Base-by-base conservation (phyloP, 2,113 vertebrate genomes). In the Globicephala melas region DNA sequence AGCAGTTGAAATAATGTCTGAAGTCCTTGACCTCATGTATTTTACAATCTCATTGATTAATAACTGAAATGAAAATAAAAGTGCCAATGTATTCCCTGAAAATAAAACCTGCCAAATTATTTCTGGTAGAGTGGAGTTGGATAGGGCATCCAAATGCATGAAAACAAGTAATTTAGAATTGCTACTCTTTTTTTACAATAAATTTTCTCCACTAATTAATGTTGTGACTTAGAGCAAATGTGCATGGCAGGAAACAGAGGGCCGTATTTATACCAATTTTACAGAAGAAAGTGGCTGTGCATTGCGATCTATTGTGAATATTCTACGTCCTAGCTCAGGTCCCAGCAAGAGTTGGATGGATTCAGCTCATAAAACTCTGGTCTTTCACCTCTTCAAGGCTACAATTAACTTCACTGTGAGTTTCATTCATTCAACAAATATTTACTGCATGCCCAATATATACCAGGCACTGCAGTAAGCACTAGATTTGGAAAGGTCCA, bases 171-270 rank as follows among this genome's bases (percentile, higher is more conserved):
- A 98, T 97, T 98, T 98, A 97, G 96, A 98, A 96, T 94, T 73
- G 87, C 96, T 97, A 97, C 41, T 47, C 25, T 94, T 98, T 97
- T 97, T 97, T 97, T 97, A 98, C 96, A 98, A 98, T 98, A 98
- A 98, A 96, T 98, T 97, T 98, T 97, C 93, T 94, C 91, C 84
- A 98, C 98, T 98, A 99, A 98, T 99, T 98, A 98, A 98, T 98
- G 98, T 98, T 96, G 96, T 98, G 98, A 98, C 97, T 98, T 98
- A 98, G 89, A 98, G 97, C 96, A 98, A 98, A 98, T 97, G 97
- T 94, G 89, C 96, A 70, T 98, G 97, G 98, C 26, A 98, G 98
- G 98, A 98, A 98, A 96, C 73, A 88, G 93, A 97, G 97, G 95
- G 97, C 73, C 98, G 98, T 97, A 98, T 98, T 98, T 98, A 97